Evolutionary conservation across 2,888 invertebrate species (phyloP), one percentile per base, ranked within the genome.

Genomic region (Erpobdella octoculata): DNA sequence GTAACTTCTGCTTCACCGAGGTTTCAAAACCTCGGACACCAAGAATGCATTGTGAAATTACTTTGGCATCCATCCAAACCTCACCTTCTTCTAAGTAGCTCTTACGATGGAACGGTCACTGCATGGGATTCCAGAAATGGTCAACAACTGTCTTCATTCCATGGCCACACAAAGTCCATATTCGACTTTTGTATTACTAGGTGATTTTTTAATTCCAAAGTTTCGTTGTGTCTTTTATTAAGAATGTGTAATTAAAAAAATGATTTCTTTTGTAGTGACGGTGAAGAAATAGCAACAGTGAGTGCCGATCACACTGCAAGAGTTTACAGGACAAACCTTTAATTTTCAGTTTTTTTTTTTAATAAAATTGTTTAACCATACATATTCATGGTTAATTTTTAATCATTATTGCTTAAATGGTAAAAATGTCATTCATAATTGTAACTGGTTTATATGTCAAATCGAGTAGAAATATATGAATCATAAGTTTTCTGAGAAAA

Each of bases 41-140:
- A 53, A 35, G 69, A 28, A 28, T 31, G 58, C 35, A n/a, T 69
- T 21, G 48, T 69, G n/a, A 69, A 53, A 15, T 25, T 69, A 12
- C 15, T 53, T 18, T 69, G 69, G 69, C 69, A 69, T n/a, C 69
- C 69, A 36, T 35, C 31, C 9, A 53, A 41, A 3, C 28, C 48
- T n/a, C 15, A 69, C 35, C 36, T 69, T 36, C 35, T 58, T 4
- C 35, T 69, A n/a, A 33, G 46, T 21, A 58, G 31, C 18, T 69
- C 69, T 8, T 53, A 58, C 6, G 69, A 69, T 25, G 69, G 69
- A 2, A 35, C 58, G 6, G 48, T 69, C 28, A n/a, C 58, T 25
- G 58, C 35, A 1, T 69, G 69, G 69, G 58, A 69, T 69, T 38
- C n/a, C 35, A 69, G 69, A 28, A 69, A 33, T 58, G 69, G 58